These are phyloP conservation scores for Blera fallax DNA, from an alignment of 2,888 invertebrate genomes.

Conservation along the genomic window DNA sequence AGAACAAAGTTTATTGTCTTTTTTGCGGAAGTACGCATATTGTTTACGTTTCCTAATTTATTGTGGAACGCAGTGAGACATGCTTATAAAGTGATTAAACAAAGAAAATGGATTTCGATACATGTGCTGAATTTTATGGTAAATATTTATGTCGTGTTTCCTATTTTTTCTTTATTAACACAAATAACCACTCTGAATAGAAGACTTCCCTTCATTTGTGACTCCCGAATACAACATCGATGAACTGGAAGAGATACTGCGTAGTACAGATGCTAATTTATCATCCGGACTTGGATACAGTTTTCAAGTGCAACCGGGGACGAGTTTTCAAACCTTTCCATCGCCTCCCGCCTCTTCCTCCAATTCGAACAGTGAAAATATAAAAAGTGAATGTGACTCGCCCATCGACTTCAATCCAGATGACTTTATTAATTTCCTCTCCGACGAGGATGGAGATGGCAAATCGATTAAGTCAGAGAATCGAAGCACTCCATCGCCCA, in stretches of 20 bases:
- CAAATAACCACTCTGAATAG: no score
- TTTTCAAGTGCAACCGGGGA: constrained; percentile 58
- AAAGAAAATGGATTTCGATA: constrained; percentile 59
- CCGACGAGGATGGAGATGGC: constrained; percentile 75
- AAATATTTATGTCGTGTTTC: constrained; percentile 3
- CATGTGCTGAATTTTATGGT: constrained; percentile 57
- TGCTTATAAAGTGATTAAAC: neutral
- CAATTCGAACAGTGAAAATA: constrained; percentile 42
- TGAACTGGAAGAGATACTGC: constrained; percentile 78
- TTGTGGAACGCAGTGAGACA: neutral
- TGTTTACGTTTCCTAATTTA: neutral
- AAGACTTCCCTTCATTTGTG: constrained; percentile 70
- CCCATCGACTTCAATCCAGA: constrained; percentile 76
- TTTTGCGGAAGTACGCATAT: neutral
- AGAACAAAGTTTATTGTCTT: neutral
- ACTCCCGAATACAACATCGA: constrained; percentile 76
- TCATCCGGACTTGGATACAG: constrained; percentile 33
- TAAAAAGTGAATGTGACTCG: constrained; percentile 62
- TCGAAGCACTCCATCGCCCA: constrained; percentile 79
- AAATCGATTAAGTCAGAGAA: constrained; percentile 69
- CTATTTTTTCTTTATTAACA: neutral
- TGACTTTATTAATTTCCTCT: constrained; percentile 78
- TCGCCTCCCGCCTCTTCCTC: constrained; percentile 72
- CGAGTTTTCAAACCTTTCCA: constrained; percentile 73
- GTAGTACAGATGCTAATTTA: constrained; percentile 76